phyloP scores from a whole-genome alignment of 2,797 vertebrate genomes.

The Australoheros facetus region DNA sequence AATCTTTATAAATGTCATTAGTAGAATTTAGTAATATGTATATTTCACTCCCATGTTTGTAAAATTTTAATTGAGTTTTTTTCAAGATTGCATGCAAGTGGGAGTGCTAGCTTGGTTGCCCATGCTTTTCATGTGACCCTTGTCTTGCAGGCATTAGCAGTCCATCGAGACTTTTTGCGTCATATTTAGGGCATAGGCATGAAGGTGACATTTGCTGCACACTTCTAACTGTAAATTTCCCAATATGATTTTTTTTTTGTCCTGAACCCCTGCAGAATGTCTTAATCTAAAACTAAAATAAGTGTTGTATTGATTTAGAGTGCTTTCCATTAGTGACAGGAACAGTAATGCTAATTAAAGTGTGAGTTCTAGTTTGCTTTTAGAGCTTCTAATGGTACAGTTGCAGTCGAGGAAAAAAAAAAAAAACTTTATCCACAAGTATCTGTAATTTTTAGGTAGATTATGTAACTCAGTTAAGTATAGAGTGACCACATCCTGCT shows the following conservation, averaged over 20 bases:
- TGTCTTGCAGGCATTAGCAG: neutral
- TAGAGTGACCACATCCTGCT: constrained; percentile 6
- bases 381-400: neutral
- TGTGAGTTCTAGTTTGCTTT: neutral
- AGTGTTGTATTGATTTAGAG: too few relatives aligned
- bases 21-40: neutral
- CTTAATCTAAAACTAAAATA: neutral
- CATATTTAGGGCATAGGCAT: neutral
- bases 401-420: neutral
- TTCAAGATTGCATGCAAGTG: neutral
- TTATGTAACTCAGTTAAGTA: constrained; percentile 26
- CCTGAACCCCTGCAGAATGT: neutral
- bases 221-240: neutral
- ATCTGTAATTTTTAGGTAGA: neutral
- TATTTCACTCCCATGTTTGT: neutral
- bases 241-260: neutral
- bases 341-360: neutral
- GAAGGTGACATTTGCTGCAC: neutral
- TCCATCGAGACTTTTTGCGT: neutral
- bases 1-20: neutral
- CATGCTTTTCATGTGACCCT: neutral
- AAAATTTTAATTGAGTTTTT: too few relatives aligned
- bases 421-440: neutral
- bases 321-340: neutral
- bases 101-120: too few relatives aligned